phyloP scores from a whole-genome alignment of 2,888 invertebrate genomes.

The Spicauda simplicius region DNA sequence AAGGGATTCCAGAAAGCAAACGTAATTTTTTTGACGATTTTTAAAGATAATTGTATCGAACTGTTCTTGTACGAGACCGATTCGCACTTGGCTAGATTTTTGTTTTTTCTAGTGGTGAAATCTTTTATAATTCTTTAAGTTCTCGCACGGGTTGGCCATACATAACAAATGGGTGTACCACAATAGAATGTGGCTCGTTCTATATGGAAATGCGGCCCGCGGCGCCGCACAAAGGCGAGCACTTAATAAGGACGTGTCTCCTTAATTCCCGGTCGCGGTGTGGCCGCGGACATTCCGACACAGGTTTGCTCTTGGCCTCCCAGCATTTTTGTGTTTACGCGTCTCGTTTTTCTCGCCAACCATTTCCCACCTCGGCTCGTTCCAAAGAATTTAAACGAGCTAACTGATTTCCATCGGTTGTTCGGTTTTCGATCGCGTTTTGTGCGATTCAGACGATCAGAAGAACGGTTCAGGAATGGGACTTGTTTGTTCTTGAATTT shows the following conservation, averaged over 20 bases:
- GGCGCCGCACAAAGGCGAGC: conserved; percentile 63
- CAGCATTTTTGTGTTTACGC: conserved; percentile 66
- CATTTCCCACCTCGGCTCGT: conserved; percentile 73
- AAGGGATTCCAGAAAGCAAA: too few species aligned
- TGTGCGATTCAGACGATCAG: conserved; percentile 45
- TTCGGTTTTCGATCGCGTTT: conserved; percentile 51
- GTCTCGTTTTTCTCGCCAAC: conserved; percentile 65
- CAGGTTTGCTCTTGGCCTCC: conserved; percentile 66
- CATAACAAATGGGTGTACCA: conserved; percentile 6
- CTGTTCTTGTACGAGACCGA: too few species aligned
- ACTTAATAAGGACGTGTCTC: conserved; percentile 73
- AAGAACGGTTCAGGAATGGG: not conserved
- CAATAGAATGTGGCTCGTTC: conserved; percentile 44
- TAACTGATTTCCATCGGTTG: conserved; percentile 61
- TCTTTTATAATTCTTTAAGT: not conserved
- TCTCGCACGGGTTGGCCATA: not conserved
- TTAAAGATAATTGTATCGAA: too few species aligned
- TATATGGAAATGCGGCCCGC: conserved; percentile 65
- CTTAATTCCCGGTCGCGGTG: conserved; percentile 59
- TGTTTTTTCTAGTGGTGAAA: too few species aligned
- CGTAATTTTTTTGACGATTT: too few species aligned
- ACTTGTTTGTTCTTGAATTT: conserved; percentile 31
- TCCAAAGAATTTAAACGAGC: conserved; percentile 75
- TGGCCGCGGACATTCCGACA: conserved; percentile 75
- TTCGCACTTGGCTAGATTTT: too few species aligned